Percentiles rank a stretch among this genome's conserved stretches.
Conservation (phyloP, 2,888 invertebrate species). For the Sicus ferrugineus region DNA sequence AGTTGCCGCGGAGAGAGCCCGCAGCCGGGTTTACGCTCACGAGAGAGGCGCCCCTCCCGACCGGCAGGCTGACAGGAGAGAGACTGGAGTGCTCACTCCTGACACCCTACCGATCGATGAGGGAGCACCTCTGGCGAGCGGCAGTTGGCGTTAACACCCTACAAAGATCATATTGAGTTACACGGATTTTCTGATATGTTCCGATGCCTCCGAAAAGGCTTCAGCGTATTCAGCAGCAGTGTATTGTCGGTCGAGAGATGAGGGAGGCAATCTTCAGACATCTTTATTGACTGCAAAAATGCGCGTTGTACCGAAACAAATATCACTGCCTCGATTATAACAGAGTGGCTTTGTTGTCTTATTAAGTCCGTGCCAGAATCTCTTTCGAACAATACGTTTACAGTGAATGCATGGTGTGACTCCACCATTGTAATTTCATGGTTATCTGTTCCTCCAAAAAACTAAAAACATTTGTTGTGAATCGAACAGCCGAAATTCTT, state of each 20-base stretch:
- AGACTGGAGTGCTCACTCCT: too few relatives aligned
- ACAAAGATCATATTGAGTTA: conserved; percentile 3
- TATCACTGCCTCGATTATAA: not conserved
- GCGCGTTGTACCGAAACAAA: not conserved
- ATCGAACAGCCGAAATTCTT: conserved; percentile 15
- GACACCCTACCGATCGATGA: too few relatives aligned
- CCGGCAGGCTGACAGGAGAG: too few relatives aligned
- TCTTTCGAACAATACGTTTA: not conserved
- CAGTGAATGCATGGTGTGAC: conserved; percentile 16
- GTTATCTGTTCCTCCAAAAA: conserved; percentile 14
- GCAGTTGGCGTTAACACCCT: too few relatives aligned
- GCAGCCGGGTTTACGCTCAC: too few relatives aligned
- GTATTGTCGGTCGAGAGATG: not conserved
- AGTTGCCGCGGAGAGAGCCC: too few relatives aligned
- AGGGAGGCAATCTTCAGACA: not conserved
- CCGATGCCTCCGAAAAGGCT: conserved; percentile 8
- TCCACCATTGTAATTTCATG: conserved; percentile 1
- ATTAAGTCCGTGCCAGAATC: not conserved
- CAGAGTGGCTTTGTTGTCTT: not conserved
- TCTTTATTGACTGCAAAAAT: not conserved
- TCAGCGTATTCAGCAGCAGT: not conserved
- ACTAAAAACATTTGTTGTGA: conserved; percentile 7
- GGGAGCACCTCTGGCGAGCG: too few relatives aligned
- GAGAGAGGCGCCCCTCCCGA: too few relatives aligned
- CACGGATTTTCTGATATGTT: conserved; percentile 14